phyloP scores from a whole-genome alignment of 2,888 invertebrate species.

The Troides aeacus region DNA sequence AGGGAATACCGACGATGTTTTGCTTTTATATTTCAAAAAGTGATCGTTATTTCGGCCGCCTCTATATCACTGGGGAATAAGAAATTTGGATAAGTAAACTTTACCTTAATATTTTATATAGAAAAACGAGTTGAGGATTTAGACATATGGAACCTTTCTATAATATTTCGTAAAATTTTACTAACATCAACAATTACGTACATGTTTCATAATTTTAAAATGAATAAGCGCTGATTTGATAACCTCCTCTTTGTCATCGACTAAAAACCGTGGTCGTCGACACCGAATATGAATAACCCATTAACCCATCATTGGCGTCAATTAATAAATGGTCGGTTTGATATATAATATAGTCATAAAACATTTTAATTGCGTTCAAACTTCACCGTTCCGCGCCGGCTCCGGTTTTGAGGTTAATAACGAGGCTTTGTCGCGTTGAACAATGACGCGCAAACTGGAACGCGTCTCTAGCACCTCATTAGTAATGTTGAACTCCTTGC shows the following conservation, averaged over 20 bases:
- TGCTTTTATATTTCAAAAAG: conserved; percentile 9
- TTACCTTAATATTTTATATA: no score
- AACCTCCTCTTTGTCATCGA: no score
- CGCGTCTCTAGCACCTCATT: conserved; percentile 22
- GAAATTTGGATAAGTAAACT: background rate
- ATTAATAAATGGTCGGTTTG: conserved; percentile 1
- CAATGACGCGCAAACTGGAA: conserved; percentile 20
- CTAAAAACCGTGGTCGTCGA: no score
- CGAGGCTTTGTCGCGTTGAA: conserved; percentile 17
- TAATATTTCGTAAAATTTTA: no score
- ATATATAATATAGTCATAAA: conserved; percentile 4
- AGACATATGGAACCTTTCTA: no score
- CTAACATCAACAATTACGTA: no score
- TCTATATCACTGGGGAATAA: background rate
- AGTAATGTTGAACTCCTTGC: conserved; percentile 16
- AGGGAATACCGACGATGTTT: conserved; percentile 3
- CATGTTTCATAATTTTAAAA: no score
- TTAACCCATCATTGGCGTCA: no score
- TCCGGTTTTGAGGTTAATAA: conserved; percentile 23
- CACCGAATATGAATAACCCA: no score
- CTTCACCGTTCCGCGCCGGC: conserved; percentile 2
- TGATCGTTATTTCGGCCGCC: conserved; percentile 2
- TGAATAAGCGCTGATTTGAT: no score
- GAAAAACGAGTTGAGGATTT: no score
- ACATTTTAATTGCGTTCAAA: conserved; percentile 20